These are phyloP conservation scores for Scaptomyza hsui DNA, from an alignment of 1,140 invertebrate species.

Conservation along the genomic window DNA sequence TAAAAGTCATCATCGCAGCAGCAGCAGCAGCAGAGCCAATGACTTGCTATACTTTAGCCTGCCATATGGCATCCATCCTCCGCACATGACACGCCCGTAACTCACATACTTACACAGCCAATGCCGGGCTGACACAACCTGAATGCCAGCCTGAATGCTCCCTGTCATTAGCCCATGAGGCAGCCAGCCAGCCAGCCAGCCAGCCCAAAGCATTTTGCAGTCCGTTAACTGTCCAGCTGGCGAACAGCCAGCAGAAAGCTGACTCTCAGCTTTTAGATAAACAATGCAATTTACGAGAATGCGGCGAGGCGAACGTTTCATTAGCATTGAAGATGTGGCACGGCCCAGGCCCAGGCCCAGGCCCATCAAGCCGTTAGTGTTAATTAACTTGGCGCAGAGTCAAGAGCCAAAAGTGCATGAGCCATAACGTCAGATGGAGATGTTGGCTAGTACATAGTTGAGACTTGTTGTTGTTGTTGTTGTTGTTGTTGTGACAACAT, in stretches of 20 bases:
- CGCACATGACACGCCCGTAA: slow-evolving; percentile 38
- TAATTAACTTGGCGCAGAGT: slow-evolving; percentile 76
- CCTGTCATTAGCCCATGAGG: slow-evolving; percentile 19
- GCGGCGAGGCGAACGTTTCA: slow-evolving; percentile 54
- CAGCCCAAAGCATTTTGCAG: slow-evolving; percentile 31
- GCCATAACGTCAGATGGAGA: slow-evolving; percentile 24
- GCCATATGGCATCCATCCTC: slow-evolving; percentile 24
- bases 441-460: slow-evolving; percentile 3
- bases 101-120: slow-evolving; percentile 23
- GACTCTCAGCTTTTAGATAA: slow-evolving; percentile 55
- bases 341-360: too few species aligned
- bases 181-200: not conserved
- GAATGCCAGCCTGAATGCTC: not conserved
- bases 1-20: slow-evolving; percentile 73
- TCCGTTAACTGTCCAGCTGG: slow-evolving; percentile 40
- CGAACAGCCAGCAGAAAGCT: slow-evolving; percentile 44
- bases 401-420: slow-evolving; percentile 59
- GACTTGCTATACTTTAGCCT: slow-evolving; percentile 49
- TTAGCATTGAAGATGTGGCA: slow-evolving; percentile 67
- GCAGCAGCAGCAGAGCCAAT: slow-evolving; percentile 52
- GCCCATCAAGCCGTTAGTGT: slow-evolving; percentile 59
- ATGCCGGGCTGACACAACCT: slow-evolving; percentile 3
- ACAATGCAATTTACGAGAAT: slow-evolving; percentile 72
- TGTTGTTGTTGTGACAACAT: slow-evolving; percentile 18
- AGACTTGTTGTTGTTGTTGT: not conserved